phyloP scores from a whole-genome alignment of 2,797 vertebrate genomes.

The Mormyrus hasselquistii region DNA sequence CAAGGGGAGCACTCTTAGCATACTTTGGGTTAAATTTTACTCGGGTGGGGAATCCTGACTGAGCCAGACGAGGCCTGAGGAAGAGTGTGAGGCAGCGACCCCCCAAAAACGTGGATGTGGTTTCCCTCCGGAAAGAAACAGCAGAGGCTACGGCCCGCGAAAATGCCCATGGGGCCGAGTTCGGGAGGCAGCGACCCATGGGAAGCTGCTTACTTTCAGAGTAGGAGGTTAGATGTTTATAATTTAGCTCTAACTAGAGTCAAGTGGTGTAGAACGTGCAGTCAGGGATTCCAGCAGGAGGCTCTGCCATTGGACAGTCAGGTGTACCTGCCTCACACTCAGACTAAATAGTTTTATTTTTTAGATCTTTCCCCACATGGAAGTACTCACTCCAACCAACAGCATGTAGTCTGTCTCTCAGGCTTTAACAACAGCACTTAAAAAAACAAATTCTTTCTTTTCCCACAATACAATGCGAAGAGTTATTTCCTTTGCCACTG shows the following conservation, averaged over 20 bases:
- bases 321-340: background rate
- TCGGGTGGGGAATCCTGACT: background rate
- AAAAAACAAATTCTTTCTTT: background rate
- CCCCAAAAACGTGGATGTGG: background rate
- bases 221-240: background rate
- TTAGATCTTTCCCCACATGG: background rate
- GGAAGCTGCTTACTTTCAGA: conserved; percentile 15
- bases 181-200: background rate
- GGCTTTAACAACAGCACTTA: background rate
- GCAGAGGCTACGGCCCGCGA: background rate
- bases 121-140: background rate
- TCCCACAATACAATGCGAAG: background rate
- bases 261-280: background rate
- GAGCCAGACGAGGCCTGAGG: background rate
- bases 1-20: background rate
- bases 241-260: background rate
- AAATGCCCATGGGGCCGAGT: conserved; percentile 5
- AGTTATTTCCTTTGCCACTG: background rate
- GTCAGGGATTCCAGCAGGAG: background rate
- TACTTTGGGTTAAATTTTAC: background rate
- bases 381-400: background rate
- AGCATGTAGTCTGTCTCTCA: background rate
- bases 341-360: background rate
- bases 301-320: background rate
- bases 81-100: background rate